Base-by-base conservation (phyloP, 1,140 invertebrate species). In the Alviniconcha marisindica region DNA sequence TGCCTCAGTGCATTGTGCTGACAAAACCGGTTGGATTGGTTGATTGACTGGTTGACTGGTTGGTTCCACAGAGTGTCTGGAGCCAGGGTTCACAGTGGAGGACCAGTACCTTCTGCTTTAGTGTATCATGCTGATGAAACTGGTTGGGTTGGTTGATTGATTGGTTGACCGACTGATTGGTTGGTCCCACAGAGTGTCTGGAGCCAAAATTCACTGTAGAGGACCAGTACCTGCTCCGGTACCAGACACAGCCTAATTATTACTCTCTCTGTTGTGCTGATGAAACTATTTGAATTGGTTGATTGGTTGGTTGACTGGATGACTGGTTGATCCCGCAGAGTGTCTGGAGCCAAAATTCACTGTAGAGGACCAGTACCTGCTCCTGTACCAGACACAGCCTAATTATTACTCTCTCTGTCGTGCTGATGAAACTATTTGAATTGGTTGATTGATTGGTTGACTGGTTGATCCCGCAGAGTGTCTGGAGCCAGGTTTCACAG, bases 41-140 rank as follows among this genome's bases (percentile, higher is more conserved):
- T 66, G 18, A 21, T n/a, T 21, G 18, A n/a, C 14, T 21, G 28
- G 7, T 66, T 66, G 60, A 66, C 5, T 5, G 10, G 60, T 12
- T 66, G 10, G 21, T 12, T 66, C 31, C 7, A n/a, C 71, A 74
- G 71, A 73, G 24, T 74, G 71, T 28, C 71, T 74, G 71, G 71
- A 74, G 40, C 71, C 71, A 4, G 71, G 71, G 1, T 74, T 74
- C 24, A 33, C 36, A 24, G 71, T 38, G 0, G 71, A 74, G 40
- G 71, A 74, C 38, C 71, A 74, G 71, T 74, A 36, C 38, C 7
- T 74, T 38, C n/a, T 74, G 38, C 71, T 74, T n/a, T n/a, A n/a
- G n/a, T n/a, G n/a, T n/a, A n/a, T n/a, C n/a, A n/a, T n/a, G n/a
- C n/a, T 66, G 18, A 21, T n/a, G 14, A 10, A n/a, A 21, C 10